Conservation (phyloP, 1,140 invertebrate genomes). For the Cotesia typhae region DNA sequence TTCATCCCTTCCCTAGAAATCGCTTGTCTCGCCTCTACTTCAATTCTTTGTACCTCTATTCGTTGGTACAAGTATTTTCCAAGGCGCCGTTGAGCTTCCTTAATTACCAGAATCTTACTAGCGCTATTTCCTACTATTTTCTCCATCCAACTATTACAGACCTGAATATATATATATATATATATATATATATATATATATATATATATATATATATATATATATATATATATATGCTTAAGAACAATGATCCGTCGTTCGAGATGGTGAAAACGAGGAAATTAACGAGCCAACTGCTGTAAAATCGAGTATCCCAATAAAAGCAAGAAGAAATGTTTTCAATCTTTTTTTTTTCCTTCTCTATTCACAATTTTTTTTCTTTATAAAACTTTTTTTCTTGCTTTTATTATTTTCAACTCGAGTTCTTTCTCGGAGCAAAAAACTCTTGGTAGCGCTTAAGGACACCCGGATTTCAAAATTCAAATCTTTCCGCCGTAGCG, state of each 20-base stretch:
- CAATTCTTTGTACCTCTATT: not conserved
- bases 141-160: not conserved
- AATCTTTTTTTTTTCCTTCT: not conserved
- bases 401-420: no score
- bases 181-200: constrained; percentile 13
- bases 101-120: constrained; percentile 24
- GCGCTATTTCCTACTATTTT: constrained; percentile 21
- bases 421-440: no score
- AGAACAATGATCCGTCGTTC: constrained; percentile 24
- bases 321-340: not conserved
- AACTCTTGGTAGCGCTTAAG: not conserved
- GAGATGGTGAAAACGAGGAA: constrained; percentile 26
- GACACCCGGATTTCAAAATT: constrained; percentile 1
- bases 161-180: not conserved
- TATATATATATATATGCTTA: constrained; percentile 5
- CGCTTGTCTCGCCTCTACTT: not conserved
- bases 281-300: constrained; percentile 23
- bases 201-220: not conserved
- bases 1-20: constrained; percentile 13
- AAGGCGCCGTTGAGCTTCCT: constrained; percentile 19
- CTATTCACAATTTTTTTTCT: not conserved
- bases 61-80: no score
- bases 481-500: constrained; percentile 5
- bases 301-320: not conserved
- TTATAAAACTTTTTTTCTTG: not conserved